phyloP scores from a whole-genome alignment of 2,888 invertebrate species.

The Watsonalla cultraria region DNA sequence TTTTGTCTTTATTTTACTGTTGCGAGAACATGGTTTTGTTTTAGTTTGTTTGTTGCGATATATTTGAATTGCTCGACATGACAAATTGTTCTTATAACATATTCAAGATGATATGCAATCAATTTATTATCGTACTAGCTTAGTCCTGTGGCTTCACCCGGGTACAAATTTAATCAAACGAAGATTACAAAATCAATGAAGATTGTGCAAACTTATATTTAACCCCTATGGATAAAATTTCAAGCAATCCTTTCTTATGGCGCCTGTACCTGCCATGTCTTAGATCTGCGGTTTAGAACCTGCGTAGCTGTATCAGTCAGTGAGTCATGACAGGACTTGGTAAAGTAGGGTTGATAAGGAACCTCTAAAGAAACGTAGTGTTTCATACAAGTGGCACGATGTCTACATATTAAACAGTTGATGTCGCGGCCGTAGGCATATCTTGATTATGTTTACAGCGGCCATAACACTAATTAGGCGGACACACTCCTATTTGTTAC shows the following conservation, averaged over 20 bases:
- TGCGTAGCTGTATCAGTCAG: too few relatives aligned
- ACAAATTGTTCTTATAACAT: slow-evolving; percentile 20
- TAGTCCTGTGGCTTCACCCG: too few relatives aligned
- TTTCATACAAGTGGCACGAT: slow-evolving; percentile 25
- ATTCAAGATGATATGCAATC: neutral
- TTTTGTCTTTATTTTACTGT: slow-evolving; percentile 72
- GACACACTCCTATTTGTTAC: slow-evolving; percentile 11
- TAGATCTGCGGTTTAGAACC: too few relatives aligned
- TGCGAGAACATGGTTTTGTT: slow-evolving; percentile 58
- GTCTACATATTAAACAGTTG: slow-evolving; percentile 24
- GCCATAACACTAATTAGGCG: slow-evolving; percentile 41
- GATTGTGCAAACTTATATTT: too few relatives aligned
- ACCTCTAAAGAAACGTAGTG: slow-evolving; percentile 13
- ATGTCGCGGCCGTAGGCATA: slow-evolving; percentile 28
- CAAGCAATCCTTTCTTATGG: too few relatives aligned
- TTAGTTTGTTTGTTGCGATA: slow-evolving; percentile 51
- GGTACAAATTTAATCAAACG: too few relatives aligned
- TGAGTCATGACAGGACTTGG: too few relatives aligned
- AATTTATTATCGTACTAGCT: too few relatives aligned
- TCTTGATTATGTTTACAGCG: slow-evolving; percentile 46
- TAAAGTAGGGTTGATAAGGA: too few relatives aligned
- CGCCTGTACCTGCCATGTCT: too few relatives aligned
- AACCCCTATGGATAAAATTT: too few relatives aligned
- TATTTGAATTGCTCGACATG: slow-evolving; percentile 41
- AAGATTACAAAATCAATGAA: too few relatives aligned